phyloP scores from a whole-genome alignment of 2,888 invertebrate genomes.

The Chromoteleia sp. region DNA sequence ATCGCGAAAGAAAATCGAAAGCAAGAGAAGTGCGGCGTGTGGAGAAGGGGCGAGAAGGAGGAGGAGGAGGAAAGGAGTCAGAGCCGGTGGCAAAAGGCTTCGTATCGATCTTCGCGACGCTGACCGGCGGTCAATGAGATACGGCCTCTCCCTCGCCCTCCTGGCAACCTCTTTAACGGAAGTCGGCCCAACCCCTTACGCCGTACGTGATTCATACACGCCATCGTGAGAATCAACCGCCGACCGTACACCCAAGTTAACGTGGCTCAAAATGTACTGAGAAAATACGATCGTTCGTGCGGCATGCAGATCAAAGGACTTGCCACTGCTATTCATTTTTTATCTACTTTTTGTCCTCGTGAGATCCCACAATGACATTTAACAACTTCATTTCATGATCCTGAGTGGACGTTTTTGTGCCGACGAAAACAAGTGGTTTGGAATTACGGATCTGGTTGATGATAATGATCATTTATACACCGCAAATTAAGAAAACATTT shows the following conservation, averaged over 20 bases:
- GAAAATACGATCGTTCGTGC: slow-evolving; percentile 64
- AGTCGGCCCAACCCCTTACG: slow-evolving; percentile 75
- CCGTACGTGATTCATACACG: slow-evolving; percentile 77
- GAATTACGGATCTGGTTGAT: too few relatives aligned
- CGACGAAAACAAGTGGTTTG: too few relatives aligned
- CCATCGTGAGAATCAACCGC: slow-evolving; percentile 66
- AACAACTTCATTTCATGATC: slow-evolving; percentile 45
- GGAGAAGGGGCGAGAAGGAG: not conserved
- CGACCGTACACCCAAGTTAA: slow-evolving; percentile 42
- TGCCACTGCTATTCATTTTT: slow-evolving; percentile 42
- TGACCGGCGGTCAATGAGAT: slow-evolving; percentile 84
- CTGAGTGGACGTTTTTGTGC: too few relatives aligned
- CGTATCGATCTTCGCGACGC: slow-evolving; percentile 73
- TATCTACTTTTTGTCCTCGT: slow-evolving; percentile 28
- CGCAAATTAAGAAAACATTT: too few relatives aligned
- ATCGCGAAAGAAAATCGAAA: slow-evolving; percentile 67
- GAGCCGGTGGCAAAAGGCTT: slow-evolving; percentile 44
- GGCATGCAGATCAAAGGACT: slow-evolving; percentile 53
- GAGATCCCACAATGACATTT: slow-evolving; percentile 28
- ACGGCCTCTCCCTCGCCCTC: slow-evolving; percentile 80
- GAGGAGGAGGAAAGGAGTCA: slow-evolving; percentile 23
- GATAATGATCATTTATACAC: not conserved
- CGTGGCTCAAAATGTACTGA: slow-evolving; percentile 49
- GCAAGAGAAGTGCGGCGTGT: slow-evolving; percentile 42
- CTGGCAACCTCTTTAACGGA: slow-evolving; percentile 77